phyloP scores from a whole-genome alignment of 2,113 vertebrate species.

The Chascanopsetta lugubris region DNA sequence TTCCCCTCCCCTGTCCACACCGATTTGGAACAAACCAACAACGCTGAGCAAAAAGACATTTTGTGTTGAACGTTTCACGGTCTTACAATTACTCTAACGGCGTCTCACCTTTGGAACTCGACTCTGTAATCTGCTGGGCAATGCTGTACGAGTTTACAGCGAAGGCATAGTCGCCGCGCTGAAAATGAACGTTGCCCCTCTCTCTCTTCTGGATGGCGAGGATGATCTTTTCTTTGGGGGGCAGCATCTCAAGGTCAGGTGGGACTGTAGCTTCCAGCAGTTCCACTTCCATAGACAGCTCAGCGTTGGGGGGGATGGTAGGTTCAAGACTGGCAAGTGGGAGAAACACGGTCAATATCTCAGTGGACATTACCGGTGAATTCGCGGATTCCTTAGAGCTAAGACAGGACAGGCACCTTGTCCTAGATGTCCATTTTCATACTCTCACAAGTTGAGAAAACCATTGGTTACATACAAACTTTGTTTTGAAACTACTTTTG shows the following conservation, averaged over 20 bases:
- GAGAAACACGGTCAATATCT: not conserved
- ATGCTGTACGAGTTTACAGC: constrained; percentile 94
- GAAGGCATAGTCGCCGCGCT: constrained; percentile 89
- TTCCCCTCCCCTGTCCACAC: not conserved
- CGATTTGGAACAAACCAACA: too few relatives aligned
- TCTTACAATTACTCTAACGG: not conserved
- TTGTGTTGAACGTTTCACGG: not conserved
- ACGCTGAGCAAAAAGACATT: not conserved
- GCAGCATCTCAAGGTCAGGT: constrained; percentile 88
- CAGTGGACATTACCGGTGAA: not conserved
- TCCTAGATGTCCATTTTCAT: not conserved
- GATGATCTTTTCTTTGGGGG: constrained; percentile 82
- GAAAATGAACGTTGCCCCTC: constrained; percentile 90
- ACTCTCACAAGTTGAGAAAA: too few relatives aligned
- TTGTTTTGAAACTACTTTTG: not conserved
- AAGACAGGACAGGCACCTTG: not conserved
- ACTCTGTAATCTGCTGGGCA: constrained; percentile 88
- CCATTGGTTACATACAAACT: not conserved
- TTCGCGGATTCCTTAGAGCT: not conserved
- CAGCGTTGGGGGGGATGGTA: constrained; percentile 79
- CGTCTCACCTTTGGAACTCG: constrained; percentile 90
- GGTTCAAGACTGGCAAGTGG: constrained; percentile 76
- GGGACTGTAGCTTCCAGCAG: constrained; percentile 83
- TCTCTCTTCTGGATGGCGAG: constrained; percentile 90
- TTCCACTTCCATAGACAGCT: constrained; percentile 87